A percentile compares a stretch with the other conserved stretches of the same genome.
Conservation (phyloP, 2,113 vertebrate species). For the Sisor rabdophorus region DNA sequence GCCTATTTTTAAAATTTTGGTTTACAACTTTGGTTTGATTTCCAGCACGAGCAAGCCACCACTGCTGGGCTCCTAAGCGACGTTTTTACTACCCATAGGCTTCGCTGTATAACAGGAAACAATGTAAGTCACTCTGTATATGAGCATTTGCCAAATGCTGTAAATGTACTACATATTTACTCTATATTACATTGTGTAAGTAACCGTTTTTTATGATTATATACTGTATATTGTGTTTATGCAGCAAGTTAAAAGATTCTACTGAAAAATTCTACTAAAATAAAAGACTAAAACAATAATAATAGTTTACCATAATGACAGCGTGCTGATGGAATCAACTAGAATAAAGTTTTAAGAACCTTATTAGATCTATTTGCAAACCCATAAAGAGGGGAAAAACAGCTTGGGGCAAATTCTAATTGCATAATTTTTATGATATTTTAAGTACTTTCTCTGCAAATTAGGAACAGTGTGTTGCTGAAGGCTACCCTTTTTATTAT, state of each 20-base stretch:
- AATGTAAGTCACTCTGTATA: too few species aligned
- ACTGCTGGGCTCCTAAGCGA: too few species aligned
- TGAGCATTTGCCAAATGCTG: too few species aligned
- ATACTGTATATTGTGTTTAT: background rate
- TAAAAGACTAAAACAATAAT: background rate
- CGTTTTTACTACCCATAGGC: too few species aligned
- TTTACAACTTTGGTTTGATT: too few species aligned
- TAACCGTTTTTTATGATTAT: background rate
- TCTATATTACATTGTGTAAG: too few species aligned
- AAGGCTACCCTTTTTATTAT: background rate
- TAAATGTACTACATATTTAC: too few species aligned
- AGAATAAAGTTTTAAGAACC: background rate
- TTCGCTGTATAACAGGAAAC: too few species aligned
- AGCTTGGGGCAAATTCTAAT: slow-evolving; percentile 6
- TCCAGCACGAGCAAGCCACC: too few species aligned
- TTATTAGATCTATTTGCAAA: background rate
- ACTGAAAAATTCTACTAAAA: background rate
- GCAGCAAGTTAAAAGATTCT: background rate
- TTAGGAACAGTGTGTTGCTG: background rate
- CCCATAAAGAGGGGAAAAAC: background rate
- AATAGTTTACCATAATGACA: background rate
- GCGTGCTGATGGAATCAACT: background rate
- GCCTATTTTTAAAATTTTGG: too few species aligned
- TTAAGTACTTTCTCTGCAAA: background rate
- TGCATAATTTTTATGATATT: background rate